Base-by-base conservation (phyloP, 2,113 vertebrate genomes). In the Ochotona curzoniae region DNA sequence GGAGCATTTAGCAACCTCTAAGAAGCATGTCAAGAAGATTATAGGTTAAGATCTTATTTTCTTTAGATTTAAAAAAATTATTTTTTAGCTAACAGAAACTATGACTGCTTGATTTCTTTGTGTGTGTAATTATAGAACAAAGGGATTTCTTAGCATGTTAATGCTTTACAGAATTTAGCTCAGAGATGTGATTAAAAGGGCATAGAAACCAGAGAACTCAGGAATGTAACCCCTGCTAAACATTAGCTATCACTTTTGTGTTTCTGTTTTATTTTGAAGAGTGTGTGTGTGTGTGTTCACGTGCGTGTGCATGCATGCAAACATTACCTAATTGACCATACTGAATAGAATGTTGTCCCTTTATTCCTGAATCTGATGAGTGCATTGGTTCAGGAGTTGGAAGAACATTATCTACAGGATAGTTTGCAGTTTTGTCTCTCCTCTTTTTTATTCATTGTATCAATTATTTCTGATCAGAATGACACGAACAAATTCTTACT, bases 21-120 rank as follows among this genome's bases (percentile, higher is more conserved):
- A 74, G 74, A 90, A 66, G 54, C 49, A 18, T 15, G 49, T 87
- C 75, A 89, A 30, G 35, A 94, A 90, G 63, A 12, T 44, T 80
- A 9, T 80, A 80, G 64, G 69, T 51, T 83, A 26, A 44, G 21
- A 73, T 25, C 26, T 94, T 81, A 54, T 81, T 61, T 75, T 96
- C 83, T 93, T 97, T 76, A 25, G 7, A 49, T 87, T 86, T 82
- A 71, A 93, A 85, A 70, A 21, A 30, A 86, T 90, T 94, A 94
- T 94, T 78, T 79, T 96, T 20, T 3, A 32, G 30, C 26, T 96
- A 63, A 84, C 25, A 74, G 20, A 32, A 71, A 51, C 54, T 64
- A 13, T 61, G 32, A 26, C 67, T 89, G 38, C 54, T 90, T 86
- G 70, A 32, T 93, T 87, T 94, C 60, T 61, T 93, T 97, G 3